These are phyloP conservation scores for Aldabrachelys gigantea DNA, from an alignment of 2,113 vertebrate species.

Conservation along the genomic window DNA sequence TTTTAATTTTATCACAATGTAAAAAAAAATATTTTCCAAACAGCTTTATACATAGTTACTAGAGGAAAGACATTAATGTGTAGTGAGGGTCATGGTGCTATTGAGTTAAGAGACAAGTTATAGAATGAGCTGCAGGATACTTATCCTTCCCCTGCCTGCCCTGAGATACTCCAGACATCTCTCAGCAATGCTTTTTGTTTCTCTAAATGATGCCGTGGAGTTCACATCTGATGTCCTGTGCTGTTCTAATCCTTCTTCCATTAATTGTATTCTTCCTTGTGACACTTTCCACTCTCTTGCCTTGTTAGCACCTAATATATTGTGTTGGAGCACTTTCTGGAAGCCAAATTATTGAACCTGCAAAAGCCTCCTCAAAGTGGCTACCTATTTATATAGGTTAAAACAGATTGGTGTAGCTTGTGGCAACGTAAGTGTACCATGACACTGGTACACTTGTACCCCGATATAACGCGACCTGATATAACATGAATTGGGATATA, in stretches of 20 bases:
- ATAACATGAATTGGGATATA: too few relatives aligned
- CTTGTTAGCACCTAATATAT: neutral
- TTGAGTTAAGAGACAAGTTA: neutral
- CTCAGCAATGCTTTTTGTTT: neutral
- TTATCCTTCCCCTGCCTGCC: neutral
- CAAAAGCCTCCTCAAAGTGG: neutral
- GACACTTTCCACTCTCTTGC: neutral
- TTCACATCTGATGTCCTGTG: neutral
- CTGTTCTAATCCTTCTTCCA: neutral
- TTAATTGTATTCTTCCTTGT: neutral
- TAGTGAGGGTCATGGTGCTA: neutral
- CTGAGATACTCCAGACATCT: neutral
- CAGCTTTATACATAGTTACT: accelerated
- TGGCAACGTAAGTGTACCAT: neutral
- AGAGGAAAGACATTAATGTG: neutral
- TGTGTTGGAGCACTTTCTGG: neutral
- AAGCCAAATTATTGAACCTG: neutral
- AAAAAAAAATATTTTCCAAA: neutral
- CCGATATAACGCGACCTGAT: too few relatives aligned
- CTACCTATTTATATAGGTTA: neutral
- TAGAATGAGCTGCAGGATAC: neutral
- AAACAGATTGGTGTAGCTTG: neutral
- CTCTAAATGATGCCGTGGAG: neutral
- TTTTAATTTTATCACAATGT: neutral
- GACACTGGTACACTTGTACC: neutral